Percentiles rank a stretch among this genome's conserved stretches.
These are phyloP conservation scores for Stictocephala bisonia DNA, from an alignment of 2,888 invertebrate genomes.

Conservation along the genomic window DNA sequence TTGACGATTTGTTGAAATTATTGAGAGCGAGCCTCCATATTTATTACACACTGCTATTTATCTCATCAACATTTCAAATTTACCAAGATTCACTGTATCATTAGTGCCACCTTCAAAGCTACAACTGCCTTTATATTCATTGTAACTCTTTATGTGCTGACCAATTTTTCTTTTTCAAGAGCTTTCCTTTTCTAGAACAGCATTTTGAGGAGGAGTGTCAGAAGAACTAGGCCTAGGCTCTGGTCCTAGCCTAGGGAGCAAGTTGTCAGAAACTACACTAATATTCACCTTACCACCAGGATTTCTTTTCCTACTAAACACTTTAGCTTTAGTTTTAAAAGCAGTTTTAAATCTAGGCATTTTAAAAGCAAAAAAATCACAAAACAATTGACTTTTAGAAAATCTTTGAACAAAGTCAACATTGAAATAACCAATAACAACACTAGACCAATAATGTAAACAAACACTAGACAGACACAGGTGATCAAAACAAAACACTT, in stretches of 20 bases:
- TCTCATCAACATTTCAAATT: not conserved
- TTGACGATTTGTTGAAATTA: slow-evolving; percentile 4
- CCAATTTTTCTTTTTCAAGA: slow-evolving; percentile 6
- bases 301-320: not conserved
- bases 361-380: slow-evolving; percentile 12
- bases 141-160: not conserved
- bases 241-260: not conserved
- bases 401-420: not conserved
- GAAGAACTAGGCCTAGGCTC: not conserved
- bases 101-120: not conserved
- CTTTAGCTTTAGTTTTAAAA: slow-evolving; percentile 4
- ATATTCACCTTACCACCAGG: not conserved
- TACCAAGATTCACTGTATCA: slow-evolving; percentile 20
- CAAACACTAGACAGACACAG: not conserved
- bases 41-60: slow-evolving; percentile 24
- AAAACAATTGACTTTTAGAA: not conserved
- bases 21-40: slow-evolving; percentile 8
- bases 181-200: not conserved
- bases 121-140: slow-evolving; percentile 23
- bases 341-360: not conserved
- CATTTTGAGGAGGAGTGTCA: not conserved
- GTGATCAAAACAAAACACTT: too few relatives aligned
- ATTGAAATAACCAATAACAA: not conserved
- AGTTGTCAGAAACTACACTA: not conserved
- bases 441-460: not conserved